These are phyloP conservation scores for Sinotaia quadrata DNA, from an alignment of 2,888 invertebrate genomes.

Conservation along the genomic window DNA sequence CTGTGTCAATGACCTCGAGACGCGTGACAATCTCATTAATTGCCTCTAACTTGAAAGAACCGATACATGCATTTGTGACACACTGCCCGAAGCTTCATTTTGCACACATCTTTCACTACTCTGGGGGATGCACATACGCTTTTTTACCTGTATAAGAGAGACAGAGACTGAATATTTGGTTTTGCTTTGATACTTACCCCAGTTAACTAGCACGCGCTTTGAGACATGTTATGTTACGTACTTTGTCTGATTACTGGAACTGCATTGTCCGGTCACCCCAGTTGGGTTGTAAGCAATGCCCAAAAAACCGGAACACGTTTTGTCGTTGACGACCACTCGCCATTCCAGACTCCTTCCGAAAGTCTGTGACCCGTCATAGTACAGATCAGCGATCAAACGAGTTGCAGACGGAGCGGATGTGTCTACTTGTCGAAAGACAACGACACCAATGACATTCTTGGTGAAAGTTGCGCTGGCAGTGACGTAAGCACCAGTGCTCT, in stretches of 20 bases:
- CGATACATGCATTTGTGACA: no score
- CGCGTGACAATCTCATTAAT: no score
- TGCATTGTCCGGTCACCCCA: not conserved
- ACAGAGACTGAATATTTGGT: no score
- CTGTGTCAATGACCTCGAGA: no score
- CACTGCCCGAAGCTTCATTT: no score
- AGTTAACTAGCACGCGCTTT: no score
- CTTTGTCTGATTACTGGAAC: slow-evolving; percentile 4
- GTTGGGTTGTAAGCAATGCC: not conserved
- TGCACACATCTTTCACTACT: no score
- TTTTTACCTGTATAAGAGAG: no score
- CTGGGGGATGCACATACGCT: no score
- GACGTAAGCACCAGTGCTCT: slow-evolving; percentile 7
- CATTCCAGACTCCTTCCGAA: slow-evolving; percentile 7
- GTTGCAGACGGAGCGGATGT: slow-evolving; percentile 7
- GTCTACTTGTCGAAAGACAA: slow-evolving; percentile 28
- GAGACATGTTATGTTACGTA: no score
- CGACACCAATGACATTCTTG: slow-evolving; percentile 16
- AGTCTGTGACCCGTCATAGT: slow-evolving; percentile 5
- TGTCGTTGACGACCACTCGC: slow-evolving; percentile 18
- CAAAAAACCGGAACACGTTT: not conserved
- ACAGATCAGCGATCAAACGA: slow-evolving; percentile 29
- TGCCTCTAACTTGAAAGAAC: no score
- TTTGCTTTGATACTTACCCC: no score
- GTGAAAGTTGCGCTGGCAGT: slow-evolving; percentile 32